Evolutionary conservation across 2,797 vertebrate species (phyloP), one percentile per base, ranked within the genome.

Genomic region (Anabas testudineus): DNA sequence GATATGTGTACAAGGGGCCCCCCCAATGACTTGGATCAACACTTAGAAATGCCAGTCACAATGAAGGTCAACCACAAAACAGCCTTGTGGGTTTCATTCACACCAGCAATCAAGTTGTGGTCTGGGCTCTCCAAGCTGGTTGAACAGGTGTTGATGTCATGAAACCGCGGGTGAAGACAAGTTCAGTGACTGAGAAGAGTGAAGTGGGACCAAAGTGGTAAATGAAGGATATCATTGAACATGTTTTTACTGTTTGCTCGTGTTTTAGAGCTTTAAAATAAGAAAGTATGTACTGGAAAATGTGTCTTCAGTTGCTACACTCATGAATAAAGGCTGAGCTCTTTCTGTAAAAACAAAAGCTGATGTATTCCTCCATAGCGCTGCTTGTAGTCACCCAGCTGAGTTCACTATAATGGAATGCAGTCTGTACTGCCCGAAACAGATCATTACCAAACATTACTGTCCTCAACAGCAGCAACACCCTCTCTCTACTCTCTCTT

Each of bases 331-430:
- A 32, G 36, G 19, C 24, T 10, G 41, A 30, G 42, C 7, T 24
- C 52, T 54, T 52, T 80, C 63, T 67, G 42, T 43, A 49, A 46
- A 46, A 74, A 67, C 52, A 2, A 67, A 83, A 84, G 62, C 57
- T 10, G 6, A 59, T 13, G 21, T 66, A 80, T 89, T 87, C 85
- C 71, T 87, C 57, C 42, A 49, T 9, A 80, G 73, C 1, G 5
- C 56, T 83, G 80, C 80, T 81, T 84, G 68, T 76, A 57, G 75
- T 85, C 78, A 69, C 64, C 78, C 75, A 49, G 78, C 74, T 88
- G 87, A 88, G 79, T 83, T 88, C 86, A 91, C 83, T 41, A 7
- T 65, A 76, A 67, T 67, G 87, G 88, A 90, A 90, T 90, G 88
- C 62, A 65, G 84, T 60, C 68, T 30, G 65, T 71, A 80, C 72